A percentile compares a stretch with the other conserved stretches of the same genome.
Conservation (phyloP, 1,140 invertebrate genomes). For the Cardiocondyla obscurior region DNA sequence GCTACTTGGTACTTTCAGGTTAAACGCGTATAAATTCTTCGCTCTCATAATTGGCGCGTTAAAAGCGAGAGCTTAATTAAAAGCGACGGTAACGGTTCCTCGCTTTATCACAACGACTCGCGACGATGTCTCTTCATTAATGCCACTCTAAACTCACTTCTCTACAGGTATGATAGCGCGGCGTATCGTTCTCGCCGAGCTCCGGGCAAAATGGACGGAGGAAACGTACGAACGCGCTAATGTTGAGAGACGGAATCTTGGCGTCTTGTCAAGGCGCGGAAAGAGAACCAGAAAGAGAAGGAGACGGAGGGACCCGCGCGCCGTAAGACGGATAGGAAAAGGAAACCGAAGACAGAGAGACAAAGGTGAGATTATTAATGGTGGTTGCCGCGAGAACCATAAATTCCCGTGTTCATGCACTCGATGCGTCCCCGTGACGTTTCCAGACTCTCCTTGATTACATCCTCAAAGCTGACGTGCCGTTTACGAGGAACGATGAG, state of each 20-base stretch:
- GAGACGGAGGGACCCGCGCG: background rate
- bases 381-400: slow-evolving; percentile 50
- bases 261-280: slow-evolving; percentile 40
- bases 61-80: slow-evolving; percentile 48
- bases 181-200: slow-evolving; percentile 31
- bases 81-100: slow-evolving; percentile 35
- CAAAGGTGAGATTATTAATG: slow-evolving; percentile 66
- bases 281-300: slow-evolving; percentile 12
- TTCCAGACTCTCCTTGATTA: slow-evolving; percentile 53
- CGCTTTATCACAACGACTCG: slow-evolving; percentile 50
- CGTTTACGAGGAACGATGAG: slow-evolving; percentile 44
- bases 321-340: slow-evolving; percentile 43
- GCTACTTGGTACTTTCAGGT: slow-evolving; percentile 46
- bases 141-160: slow-evolving; percentile 49
- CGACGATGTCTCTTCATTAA: slow-evolving; percentile 65
- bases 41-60: slow-evolving; percentile 53
- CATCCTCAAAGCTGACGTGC: slow-evolving; percentile 38
- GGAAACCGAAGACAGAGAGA: slow-evolving; percentile 49
- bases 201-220: background rate
- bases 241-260: slow-evolving; percentile 62
- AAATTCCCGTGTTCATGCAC: slow-evolving; percentile 59
- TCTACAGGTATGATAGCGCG: slow-evolving; percentile 45
- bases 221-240: slow-evolving; percentile 36
- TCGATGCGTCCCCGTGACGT: slow-evolving; percentile 45
- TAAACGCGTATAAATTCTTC: slow-evolving; percentile 54